phyloP scores from a whole-genome alignment of 2,888 invertebrate genomes.

The Quadriops clusia region DNA sequence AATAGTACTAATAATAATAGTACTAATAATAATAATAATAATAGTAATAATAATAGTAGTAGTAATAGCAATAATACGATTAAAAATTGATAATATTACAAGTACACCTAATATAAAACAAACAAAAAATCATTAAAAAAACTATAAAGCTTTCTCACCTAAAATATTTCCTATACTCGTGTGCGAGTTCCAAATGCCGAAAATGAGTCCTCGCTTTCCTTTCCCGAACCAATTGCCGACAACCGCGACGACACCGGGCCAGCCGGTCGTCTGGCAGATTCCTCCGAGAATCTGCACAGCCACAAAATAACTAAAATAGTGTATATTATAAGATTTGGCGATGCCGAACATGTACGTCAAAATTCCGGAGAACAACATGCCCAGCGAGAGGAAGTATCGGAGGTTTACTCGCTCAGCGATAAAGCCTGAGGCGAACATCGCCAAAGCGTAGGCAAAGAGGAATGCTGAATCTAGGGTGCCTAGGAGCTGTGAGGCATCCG shows the following conservation, averaged over 20 bases:
- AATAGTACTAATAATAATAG: too few species aligned
- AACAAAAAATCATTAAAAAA: neutral
- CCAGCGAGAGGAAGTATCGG: conserved; percentile 78
- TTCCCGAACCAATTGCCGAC: conserved; percentile 97
- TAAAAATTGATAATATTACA: neutral
- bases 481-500: conserved; percentile 63
- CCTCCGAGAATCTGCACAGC: conserved; percentile 79
- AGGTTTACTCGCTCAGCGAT: conserved; percentile 86
- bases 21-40: too few species aligned
- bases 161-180: conserved; percentile 92
- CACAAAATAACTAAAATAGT: conserved; percentile 70
- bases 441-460: conserved; percentile 80
- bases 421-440: conserved; percentile 87
- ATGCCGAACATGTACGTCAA: conserved; percentile 84
- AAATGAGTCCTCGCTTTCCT: conserved; percentile 79
- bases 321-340: conserved; percentile 69
- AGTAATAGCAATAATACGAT: too few species aligned
- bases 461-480: conserved; percentile 86
- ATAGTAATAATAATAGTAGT: too few species aligned
- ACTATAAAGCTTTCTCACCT: conserved; percentile 44
- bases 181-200: conserved; percentile 96
- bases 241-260: conserved; percentile 90
- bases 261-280: conserved; percentile 84
- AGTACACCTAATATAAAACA: neutral
- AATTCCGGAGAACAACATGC: conserved; percentile 80